Percentiles rank a stretch among this genome's conserved stretches.
These are phyloP conservation scores for Brachyptera risi DNA, from an alignment of 2,888 invertebrate genomes.

Conservation along the genomic window DNA sequence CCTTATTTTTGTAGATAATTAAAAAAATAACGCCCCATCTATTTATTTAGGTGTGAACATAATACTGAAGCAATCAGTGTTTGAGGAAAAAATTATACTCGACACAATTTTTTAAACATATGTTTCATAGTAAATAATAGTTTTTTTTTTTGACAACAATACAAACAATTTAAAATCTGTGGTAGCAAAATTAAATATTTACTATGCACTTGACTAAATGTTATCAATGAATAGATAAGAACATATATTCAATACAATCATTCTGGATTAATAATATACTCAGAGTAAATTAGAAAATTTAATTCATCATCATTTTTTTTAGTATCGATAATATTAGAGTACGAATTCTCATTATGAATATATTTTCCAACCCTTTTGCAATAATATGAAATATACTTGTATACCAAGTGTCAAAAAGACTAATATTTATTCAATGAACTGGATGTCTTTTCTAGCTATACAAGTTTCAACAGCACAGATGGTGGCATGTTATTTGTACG, in stretches of 20 bases:
- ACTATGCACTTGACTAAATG: constrained; percentile 25
- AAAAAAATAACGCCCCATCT: constrained; percentile 13
- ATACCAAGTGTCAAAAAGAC: neutral
- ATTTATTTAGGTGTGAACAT: constrained; percentile 21
- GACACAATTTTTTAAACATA: constrained; percentile 7
- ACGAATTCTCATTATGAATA: neutral
- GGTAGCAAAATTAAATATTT: constrained; percentile 30
- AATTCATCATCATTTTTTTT: neutral
- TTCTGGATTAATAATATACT: neutral
- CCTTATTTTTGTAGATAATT: constrained; percentile 18
- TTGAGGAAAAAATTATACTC: neutral
- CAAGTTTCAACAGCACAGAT: neutral
- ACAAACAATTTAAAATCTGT: constrained; percentile 12
- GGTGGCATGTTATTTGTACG: no score
- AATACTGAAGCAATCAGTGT: neutral
- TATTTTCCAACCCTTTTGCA: neutral
- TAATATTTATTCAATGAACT: constrained; percentile 8
- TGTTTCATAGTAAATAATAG: constrained; percentile 6
- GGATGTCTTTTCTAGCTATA: neutral
- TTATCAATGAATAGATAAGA: constrained; percentile 13
- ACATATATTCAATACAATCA: constrained; percentile 5
- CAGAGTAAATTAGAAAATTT: constrained; percentile 4
- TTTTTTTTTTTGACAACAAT: neutral
- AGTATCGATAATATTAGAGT: no score
- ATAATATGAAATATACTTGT: neutral